phyloP scores from a whole-genome alignment of 2,888 invertebrate genomes.

The Priocnemis perturbator region DNA sequence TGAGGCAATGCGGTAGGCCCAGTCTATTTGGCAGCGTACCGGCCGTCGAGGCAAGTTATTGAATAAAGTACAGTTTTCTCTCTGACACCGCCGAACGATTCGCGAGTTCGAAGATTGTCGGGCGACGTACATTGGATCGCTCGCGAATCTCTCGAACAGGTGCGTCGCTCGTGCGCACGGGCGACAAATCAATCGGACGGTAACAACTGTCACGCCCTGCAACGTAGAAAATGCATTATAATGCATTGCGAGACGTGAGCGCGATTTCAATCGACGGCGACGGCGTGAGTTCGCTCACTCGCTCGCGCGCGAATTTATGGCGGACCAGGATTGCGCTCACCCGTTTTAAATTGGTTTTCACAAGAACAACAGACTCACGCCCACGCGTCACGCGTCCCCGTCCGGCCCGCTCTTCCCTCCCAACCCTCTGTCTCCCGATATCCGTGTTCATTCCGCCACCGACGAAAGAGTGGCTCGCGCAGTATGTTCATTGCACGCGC shows the following conservation, averaged over 20 bases:
- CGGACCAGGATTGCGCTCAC: slow-evolving; percentile 43
- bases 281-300: slow-evolving; percentile 4
- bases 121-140: slow-evolving; percentile 34
- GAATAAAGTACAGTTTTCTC: too few species aligned
- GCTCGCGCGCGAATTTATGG: slow-evolving; percentile 53
- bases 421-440: background rate
- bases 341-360: slow-evolving; percentile 54
- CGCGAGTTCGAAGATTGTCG: slow-evolving; percentile 22
- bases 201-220: slow-evolving; percentile 59
- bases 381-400: background rate
- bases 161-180: background rate
- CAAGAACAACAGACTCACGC: slow-evolving; percentile 42
- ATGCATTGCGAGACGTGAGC: slow-evolving; percentile 61
- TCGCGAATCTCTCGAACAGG: slow-evolving; percentile 1
- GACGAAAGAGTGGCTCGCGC: too few species aligned
- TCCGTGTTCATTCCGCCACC: background rate
- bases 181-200: slow-evolving; percentile 63
- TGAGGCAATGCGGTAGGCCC: too few species aligned
- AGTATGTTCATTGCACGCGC: too few species aligned
- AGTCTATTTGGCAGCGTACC: too few species aligned
- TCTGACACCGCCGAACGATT: too few species aligned
- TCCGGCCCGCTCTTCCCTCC: background rate
- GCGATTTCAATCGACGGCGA: slow-evolving; percentile 60
- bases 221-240: slow-evolving; percentile 64
- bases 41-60: too few species aligned